phyloP scores from a whole-genome alignment of 2,797 vertebrate species.

The Alca torda region DNA sequence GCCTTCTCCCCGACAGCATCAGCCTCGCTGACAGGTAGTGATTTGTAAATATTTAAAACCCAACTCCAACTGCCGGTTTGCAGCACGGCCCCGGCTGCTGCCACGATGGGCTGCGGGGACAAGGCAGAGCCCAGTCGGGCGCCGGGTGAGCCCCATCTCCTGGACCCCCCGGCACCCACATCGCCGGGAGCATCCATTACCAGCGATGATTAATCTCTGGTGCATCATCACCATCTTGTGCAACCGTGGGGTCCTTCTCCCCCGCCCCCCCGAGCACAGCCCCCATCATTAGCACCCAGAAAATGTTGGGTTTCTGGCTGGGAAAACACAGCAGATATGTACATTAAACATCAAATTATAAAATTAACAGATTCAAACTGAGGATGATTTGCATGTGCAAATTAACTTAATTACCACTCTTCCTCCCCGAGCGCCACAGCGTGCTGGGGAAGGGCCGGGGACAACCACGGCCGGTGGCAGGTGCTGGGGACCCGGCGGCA shows the following conservation, averaged over 20 bases:
- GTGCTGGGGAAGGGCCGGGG: not conserved
- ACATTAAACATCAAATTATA: constrained; percentile 72
- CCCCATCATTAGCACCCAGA: constrained; percentile 46
- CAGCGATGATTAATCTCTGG: rapidly evolving
- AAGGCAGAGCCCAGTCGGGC: not conserved
- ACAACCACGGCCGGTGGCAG: not conserved
- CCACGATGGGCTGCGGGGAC: not conserved
- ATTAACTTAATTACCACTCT: constrained; percentile 52
- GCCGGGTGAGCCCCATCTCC: not conserved
- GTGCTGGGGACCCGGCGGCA: not conserved
- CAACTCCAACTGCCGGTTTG: not conserved
- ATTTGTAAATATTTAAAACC: not conserved
- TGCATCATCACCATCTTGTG: rapidly evolving
- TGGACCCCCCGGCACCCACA: not conserved
- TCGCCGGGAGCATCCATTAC: rapidly evolving
- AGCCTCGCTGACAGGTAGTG: not conserved
- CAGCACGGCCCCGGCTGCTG: not conserved
- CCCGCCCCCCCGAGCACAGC: not conserved
- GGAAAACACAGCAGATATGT: constrained; percentile 61
- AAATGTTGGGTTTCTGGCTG: constrained; percentile 40
- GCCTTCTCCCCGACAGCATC: not conserved
- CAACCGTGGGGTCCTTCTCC: not conserved
- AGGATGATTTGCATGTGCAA: constrained; percentile 60
- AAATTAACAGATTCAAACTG: constrained; percentile 70
- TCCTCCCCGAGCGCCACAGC: not conserved